Conservation (phyloP, 1,140 invertebrate species). For the Calosoma granatense region DNA sequence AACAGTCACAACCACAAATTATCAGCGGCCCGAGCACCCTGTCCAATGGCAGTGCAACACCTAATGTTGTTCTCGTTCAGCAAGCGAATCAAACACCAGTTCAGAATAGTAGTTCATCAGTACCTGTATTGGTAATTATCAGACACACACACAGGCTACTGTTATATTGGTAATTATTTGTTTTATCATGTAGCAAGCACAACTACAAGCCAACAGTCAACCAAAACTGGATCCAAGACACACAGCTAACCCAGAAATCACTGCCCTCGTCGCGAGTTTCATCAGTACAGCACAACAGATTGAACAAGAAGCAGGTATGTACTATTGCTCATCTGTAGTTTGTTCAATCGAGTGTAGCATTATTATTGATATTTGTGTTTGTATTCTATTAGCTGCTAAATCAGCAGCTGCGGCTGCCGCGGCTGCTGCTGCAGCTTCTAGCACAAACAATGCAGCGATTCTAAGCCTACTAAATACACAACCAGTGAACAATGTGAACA, state of each 20-base stretch:
- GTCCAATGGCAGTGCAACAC: not conserved
- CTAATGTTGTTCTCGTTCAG: not conserved
- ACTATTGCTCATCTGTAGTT: not conserved
- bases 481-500: slow-evolving; percentile 52
- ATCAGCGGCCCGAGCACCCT: not conserved
- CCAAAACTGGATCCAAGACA: slow-evolving; percentile 18
- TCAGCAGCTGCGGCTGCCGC: slow-evolving; percentile 31
- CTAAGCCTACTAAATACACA: slow-evolving; percentile 62
- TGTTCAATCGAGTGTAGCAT: not conserved
- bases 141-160: no score
- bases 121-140: slow-evolving; percentile 15
- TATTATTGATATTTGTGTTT: no score
- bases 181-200: slow-evolving; percentile 40
- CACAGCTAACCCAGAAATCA: slow-evolving; percentile 46
- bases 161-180: slow-evolving; percentile 6
- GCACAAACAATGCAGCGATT: slow-evolving; percentile 47
- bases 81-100: not conserved
- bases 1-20: not conserved
- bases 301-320: slow-evolving; percentile 51
- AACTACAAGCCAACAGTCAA: slow-evolving; percentile 38
- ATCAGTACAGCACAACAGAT: slow-evolving; percentile 72
- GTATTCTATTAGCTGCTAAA: slow-evolving; percentile 19
- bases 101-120: slow-evolving; percentile 5
- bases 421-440: slow-evolving; percentile 42
- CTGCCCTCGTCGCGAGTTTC: slow-evolving; percentile 62